Evolutionary conservation across 2,888 invertebrate genomes (phyloP).

Genomic region (Tetheella fluctuosa): DNA sequence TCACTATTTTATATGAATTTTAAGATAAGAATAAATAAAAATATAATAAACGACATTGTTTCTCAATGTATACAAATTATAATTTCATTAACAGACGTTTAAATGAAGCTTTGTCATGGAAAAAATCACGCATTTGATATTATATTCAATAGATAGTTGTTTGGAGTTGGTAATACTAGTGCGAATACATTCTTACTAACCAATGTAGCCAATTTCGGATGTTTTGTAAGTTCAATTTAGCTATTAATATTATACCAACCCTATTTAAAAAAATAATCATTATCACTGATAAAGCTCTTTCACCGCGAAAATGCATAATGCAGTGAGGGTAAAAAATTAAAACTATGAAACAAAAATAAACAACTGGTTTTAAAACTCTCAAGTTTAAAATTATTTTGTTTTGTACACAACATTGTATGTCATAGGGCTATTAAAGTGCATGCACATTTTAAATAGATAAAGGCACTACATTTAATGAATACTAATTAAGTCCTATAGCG

Average conservation of each 20-base stretch:
- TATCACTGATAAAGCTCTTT: conserved; percentile 36
- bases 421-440: conserved; percentile 51
- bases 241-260: conserved; percentile 35
- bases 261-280: conserved; percentile 26
- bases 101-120: background rate
- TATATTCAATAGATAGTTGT: conserved; percentile 11
- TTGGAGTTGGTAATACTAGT: conserved; percentile 50
- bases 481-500: conserved; percentile 40
- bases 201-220: background rate
- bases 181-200: background rate
- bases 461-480: conserved; percentile 59
- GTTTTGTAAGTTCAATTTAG: background rate
- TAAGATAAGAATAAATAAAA: too few relatives aligned
- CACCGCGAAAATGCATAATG: conserved; percentile 54
- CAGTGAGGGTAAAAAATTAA: conserved; percentile 33
- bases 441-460: conserved; percentile 53
- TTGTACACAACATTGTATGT: conserved; percentile 51
- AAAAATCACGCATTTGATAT: background rate
- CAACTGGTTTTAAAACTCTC: conserved; percentile 44
- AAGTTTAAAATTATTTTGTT: conserved; percentile 24
- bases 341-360: conserved; percentile 47
- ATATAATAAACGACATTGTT: too few relatives aligned
- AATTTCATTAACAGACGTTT: background rate
- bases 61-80: too few relatives aligned
- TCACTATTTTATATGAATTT: too few relatives aligned